Percentiles rank a stretch among this genome's conserved stretches.
phyloP scores from a whole-genome alignment of 2,888 invertebrate genomes.

The Drosophila buzzatii region DNA sequence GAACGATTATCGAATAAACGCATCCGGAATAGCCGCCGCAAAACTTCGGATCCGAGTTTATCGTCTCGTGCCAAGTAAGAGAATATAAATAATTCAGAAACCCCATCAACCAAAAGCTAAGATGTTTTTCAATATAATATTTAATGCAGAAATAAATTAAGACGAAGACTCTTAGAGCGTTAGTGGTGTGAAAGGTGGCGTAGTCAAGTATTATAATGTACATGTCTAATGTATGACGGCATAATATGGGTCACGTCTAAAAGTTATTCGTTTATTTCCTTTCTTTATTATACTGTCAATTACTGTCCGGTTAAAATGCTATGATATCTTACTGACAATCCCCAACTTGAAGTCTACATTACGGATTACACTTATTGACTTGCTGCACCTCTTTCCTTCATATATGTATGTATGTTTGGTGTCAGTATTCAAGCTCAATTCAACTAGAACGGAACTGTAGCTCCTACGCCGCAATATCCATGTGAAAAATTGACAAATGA shows the following conservation, averaged over 20 bases:
- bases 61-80: constrained; percentile 89
- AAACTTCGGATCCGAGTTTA: constrained; percentile 93
- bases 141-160: constrained; percentile 34
- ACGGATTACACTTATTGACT: constrained; percentile 38
- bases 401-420: constrained; percentile 38
- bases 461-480: not conserved
- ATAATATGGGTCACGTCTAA: constrained; percentile 43
- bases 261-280: constrained; percentile 44
- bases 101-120: not conserved
- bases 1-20: constrained; percentile 89
- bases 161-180: constrained; percentile 18
- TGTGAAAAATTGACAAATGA: not conserved
- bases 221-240: constrained; percentile 24
- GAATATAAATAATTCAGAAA: not conserved
- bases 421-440: constrained; percentile 50
- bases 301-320: constrained; percentile 9
- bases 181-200: constrained; percentile 7
- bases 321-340: constrained; percentile 44
- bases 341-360: constrained; percentile 50
- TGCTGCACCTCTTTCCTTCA: constrained; percentile 46
- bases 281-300: constrained; percentile 38
- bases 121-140: not conserved
- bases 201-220: not conserved
- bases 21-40: constrained; percentile 89
- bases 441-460: constrained; percentile 43